Percentiles rank a stretch among this genome's conserved stretches.
These are phyloP conservation scores for Poecile atricapillus DNA, from an alignment of 2,113 vertebrate species.

Conservation along the genomic window DNA sequence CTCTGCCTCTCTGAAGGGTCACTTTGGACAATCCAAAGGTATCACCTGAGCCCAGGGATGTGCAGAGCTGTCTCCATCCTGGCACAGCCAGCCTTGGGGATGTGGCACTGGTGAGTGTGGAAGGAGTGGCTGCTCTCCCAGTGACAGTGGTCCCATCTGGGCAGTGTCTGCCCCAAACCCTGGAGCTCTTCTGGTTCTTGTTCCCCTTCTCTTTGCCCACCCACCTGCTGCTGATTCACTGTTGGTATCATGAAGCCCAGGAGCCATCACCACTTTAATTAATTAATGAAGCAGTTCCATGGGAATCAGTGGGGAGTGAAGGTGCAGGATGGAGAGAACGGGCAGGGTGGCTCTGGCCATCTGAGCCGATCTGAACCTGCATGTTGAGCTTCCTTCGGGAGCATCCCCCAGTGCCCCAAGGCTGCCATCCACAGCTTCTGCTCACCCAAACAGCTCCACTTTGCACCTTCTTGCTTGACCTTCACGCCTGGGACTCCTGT, in stretches of 20 bases:
- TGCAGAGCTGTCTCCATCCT: rapidly evolving
- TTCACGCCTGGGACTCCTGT: rapidly evolving
- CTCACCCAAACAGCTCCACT: neutral
- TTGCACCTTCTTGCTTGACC: neutral
- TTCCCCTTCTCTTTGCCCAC: neutral
- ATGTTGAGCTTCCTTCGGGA: neutral
- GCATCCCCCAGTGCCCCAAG: rapidly evolving
- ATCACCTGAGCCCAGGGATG: neutral
- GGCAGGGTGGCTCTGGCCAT: neutral
- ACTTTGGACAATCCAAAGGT: neutral
- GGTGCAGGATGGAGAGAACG: neutral
- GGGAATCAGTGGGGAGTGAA: neutral
- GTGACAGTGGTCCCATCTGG: neutral
- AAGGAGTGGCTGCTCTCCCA: rapidly evolving
- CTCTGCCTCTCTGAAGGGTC: neutral
- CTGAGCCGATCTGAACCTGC: rapidly evolving
- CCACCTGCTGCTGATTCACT: neutral
- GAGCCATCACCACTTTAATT: neutral
- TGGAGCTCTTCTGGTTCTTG: neutral
- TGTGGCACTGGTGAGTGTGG: rapidly evolving
- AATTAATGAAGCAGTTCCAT: neutral
- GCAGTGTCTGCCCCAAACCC: neutral
- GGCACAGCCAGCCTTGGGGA: neutral
- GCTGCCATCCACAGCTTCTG: rapidly evolving
- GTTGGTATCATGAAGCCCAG: neutral